Percentiles rank a stretch among this genome's conserved stretches.
Conservation (phyloP, 1,140 invertebrate genomes). For the Lycorma delicatula region DNA sequence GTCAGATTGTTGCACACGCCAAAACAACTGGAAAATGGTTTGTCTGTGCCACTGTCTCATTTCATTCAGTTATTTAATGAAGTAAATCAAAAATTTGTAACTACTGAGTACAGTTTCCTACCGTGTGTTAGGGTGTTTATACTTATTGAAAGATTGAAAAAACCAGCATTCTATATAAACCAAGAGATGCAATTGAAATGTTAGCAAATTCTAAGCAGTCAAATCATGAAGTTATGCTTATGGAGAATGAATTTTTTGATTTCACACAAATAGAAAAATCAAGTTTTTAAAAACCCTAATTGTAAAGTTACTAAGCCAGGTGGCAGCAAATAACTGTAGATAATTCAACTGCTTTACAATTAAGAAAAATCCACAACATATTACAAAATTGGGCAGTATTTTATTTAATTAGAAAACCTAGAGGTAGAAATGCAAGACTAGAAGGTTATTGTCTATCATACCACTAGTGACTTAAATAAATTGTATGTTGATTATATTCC, state of each 20-base stretch:
- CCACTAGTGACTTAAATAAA: too few relatives aligned
- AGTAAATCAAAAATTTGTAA: conserved; percentile 20
- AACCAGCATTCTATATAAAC: conserved; percentile 13
- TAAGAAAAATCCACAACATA: not conserved
- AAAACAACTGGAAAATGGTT: conserved; percentile 24
- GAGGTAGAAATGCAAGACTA: too few relatives aligned
- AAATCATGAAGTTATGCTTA: not conserved
- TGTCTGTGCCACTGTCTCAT: conserved; percentile 13
- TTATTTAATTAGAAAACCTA: not conserved
- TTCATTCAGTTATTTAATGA: conserved; percentile 12
- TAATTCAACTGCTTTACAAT: not conserved
- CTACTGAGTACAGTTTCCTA: conserved; percentile 21
- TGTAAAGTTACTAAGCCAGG: not conserved
- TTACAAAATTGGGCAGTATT: not conserved
- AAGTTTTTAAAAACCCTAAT: not conserved
- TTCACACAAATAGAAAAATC: not conserved
- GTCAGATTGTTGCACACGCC: conserved; percentile 22
- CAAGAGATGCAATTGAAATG: not conserved
- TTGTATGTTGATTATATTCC: too few relatives aligned
- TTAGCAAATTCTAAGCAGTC: not conserved
- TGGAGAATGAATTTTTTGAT: not conserved
- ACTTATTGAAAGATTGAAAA: conserved; percentile 22
- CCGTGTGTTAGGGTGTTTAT: conserved; percentile 23
- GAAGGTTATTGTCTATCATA: too few relatives aligned
- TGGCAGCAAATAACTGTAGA: not conserved